Evolutionary conservation across 2,888 invertebrate genomes (phyloP).

Genomic region (Anthrax anthrax): DNA sequence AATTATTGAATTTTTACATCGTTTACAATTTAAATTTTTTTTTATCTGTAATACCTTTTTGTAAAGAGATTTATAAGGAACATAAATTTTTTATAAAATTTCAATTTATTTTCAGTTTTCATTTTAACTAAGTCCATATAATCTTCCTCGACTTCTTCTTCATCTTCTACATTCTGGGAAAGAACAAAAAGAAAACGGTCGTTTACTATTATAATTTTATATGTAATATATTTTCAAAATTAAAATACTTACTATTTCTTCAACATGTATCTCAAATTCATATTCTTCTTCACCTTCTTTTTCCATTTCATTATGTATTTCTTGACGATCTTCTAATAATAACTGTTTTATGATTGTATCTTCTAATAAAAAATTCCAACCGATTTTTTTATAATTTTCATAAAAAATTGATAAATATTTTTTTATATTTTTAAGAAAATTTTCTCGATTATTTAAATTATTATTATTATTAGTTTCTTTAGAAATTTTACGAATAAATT

Average conservation of each 20-base stretch:
- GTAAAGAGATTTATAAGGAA: conserved; percentile 8
- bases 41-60: conserved; percentile 5
- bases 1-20: background rate
- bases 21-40: background rate
- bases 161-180: background rate
- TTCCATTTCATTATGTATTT: background rate
- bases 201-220: too few relatives aligned
- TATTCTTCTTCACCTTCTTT: background rate
- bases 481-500: conserved; percentile 5
- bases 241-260: too few relatives aligned
- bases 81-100: background rate
- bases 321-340: too few relatives aligned
- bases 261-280: background rate
- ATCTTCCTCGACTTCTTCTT: background rate
- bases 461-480: too few relatives aligned
- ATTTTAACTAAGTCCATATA: background rate
- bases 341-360: background rate
- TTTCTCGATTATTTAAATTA: background rate
- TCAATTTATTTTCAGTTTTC: too few relatives aligned
- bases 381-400: background rate
- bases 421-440: conserved; percentile 3
- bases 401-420: conserved; percentile 4
- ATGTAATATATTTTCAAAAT: too few relatives aligned
- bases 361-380: conserved; percentile 3
- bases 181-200: too few relatives aligned